Base-by-base conservation (phyloP, 2,113 vertebrate genomes). In the Micronycteris hirsuta region DNA sequence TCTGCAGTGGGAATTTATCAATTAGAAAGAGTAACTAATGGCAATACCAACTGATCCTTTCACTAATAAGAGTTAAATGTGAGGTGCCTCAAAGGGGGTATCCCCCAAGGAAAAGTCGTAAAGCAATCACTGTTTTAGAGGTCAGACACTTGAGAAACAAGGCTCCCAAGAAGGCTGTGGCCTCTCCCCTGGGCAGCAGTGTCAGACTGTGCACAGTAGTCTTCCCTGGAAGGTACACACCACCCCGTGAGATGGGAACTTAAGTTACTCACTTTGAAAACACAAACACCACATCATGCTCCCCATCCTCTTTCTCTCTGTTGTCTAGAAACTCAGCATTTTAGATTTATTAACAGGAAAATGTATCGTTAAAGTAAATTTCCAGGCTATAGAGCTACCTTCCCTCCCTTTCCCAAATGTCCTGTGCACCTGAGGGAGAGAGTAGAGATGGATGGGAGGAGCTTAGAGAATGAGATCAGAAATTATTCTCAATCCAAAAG, bases 71-170 rank as follows among this genome's bases (percentile, higher is more conserved):
- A 89, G 26, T 28, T 38, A 47, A 87, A 61, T 47, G 15, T 24
- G 71, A 82, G 28, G 19, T 54, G 52, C 87, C 33, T 15, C 74
- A 63, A 28, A 38, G 16, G 7, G 3, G 3, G 2, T 33, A 8
- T 36, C 33, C 22, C 26, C 36, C 47, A 78, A 87, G 70, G 26
- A 70, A 54, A 74, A 89, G 31, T 22, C 36, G 54, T 43, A 83
- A 31, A 70, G n/a, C 13, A 38, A 77, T 45, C 43, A 63, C n/a
- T 52, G 19, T 26, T 67, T 58, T 54, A 71, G 63, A 78, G 14
- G 19, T 65, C 49, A 80, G 41, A 80, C 10, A n/a, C n/a, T n/a
- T n/a, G n/a, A 94, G 36, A 97, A 63, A 17, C 13, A 3, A n/a
- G 70, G 16, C 10, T 33, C 41, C 71, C 33, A 16, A 4, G 14